A percentile compares a stretch with the other conserved stretches of the same genome.
Conservation (phyloP, 64 coral and sea anemone genomes). For the Acropora tenuis region DNA sequence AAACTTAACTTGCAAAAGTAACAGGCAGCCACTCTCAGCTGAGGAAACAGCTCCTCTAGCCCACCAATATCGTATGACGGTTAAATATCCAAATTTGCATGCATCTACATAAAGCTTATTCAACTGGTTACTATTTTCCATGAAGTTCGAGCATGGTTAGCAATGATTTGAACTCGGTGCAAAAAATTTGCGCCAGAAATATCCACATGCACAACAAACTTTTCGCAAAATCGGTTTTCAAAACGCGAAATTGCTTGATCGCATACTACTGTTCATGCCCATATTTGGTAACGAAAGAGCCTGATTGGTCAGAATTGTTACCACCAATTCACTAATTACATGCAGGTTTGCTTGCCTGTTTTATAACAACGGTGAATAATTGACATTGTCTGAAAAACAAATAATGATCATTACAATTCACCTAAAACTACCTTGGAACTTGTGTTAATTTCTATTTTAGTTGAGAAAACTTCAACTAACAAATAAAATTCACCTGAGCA, state of each 20-base stretch:
- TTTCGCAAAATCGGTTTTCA: no score
- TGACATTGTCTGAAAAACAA: neutral
- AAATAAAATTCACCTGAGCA: no score
- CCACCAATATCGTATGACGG: neutral
- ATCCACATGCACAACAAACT: no score
- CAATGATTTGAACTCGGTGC: neutral
- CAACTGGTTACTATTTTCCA: neutral
- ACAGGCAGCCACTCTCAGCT: neutral
- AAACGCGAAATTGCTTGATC: neutral
- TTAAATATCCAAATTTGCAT: conserved; percentile 19
- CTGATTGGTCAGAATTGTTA: conserved; percentile 31
- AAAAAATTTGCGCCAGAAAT: neutral
- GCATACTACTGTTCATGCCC: conserved; percentile 24
- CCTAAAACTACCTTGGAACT: no score
- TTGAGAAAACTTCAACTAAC: no score
- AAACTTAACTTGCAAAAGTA: neutral
- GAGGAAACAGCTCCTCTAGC: neutral
- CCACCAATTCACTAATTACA: neutral
- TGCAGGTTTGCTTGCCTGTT: conserved; percentile 8
- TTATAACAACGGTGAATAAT: neutral
- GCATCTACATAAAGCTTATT: no score
- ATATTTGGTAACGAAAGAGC: conserved; percentile 26
- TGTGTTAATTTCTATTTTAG: neutral
- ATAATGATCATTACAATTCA: no score
- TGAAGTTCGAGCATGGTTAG: neutral